These are phyloP conservation scores for Clunio marinus DNA, from an alignment of 2,888 invertebrate genomes.

Conservation along the genomic window DNA sequence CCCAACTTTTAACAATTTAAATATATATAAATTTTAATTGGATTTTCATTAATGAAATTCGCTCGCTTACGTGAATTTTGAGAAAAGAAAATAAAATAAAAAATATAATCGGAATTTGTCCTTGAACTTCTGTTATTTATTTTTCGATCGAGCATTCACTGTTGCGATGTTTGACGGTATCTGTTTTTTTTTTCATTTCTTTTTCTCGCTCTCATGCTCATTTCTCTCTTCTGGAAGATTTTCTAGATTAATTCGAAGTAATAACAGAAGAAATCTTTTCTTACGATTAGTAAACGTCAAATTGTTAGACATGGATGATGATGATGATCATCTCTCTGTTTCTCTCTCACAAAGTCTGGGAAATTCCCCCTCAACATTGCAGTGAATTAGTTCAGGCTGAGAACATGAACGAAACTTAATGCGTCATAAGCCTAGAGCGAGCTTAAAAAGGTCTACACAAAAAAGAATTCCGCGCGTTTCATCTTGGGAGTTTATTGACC, in stretches of 20 bases:
- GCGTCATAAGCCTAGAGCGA: not conserved
- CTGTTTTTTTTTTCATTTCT: too few relatives aligned
- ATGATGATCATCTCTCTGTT: not conserved
- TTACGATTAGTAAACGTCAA: constrained; percentile 9
- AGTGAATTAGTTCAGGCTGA: not conserved
- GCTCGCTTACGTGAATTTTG: not conserved
- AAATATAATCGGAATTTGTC: constrained; percentile 25
- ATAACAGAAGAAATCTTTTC: not conserved
- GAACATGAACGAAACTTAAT: not conserved
- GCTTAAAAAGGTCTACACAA: not conserved
- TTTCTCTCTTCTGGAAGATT: not conserved
- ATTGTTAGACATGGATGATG: not conserved
- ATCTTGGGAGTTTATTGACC: constrained; percentile 33
- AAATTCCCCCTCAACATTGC: not conserved
- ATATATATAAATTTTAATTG: constrained; percentile 34
- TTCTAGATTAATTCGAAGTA: not conserved
- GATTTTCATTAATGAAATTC: constrained; percentile 8
- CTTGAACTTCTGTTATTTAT: constrained; percentile 30
- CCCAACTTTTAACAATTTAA: too few relatives aligned
- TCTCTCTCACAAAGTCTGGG: too few relatives aligned
- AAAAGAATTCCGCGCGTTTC: constrained; percentile 13
- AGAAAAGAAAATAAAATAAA: not conserved
- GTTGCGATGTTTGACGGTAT: too few relatives aligned
- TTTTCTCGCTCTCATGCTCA: not conserved
- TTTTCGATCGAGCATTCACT: not conserved